Percentiles rank a stretch among this genome's conserved stretches.
Evolutionary conservation across 1,140 invertebrate genomes (phyloP).

Genomic region (Ylistrum balloti): DNA sequence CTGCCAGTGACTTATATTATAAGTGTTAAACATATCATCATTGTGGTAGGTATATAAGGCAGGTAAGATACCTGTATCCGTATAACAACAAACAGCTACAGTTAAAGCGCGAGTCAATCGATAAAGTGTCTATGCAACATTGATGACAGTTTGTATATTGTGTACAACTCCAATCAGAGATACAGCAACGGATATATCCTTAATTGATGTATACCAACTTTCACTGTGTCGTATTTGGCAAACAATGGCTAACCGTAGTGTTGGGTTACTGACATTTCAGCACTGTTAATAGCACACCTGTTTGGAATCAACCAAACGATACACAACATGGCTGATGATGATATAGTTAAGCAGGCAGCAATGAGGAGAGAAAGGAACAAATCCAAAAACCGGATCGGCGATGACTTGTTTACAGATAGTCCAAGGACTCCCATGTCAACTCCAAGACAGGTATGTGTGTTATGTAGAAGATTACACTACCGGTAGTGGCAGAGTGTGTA

Average conservation of each 20-base stretch:
- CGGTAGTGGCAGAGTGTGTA: too few relatives aligned
- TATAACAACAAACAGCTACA: background rate
- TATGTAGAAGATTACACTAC: too few relatives aligned
- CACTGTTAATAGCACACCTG: background rate
- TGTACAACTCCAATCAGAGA: background rate
- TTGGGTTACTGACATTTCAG: background rate
- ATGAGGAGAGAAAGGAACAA: conserved; percentile 30
- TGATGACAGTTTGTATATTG: background rate
- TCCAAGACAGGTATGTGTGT: background rate
- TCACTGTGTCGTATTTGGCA: background rate
- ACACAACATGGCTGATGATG: background rate
- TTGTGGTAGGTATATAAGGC: background rate
- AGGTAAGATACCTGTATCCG: background rate
- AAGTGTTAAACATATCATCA: too few relatives aligned
- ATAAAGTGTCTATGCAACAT: conserved; percentile 34
- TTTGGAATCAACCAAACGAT: background rate
- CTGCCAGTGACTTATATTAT: too few relatives aligned
- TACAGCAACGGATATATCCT: background rate
- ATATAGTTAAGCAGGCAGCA: conserved; percentile 1
- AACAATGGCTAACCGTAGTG: background rate
- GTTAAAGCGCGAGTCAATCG: background rate
- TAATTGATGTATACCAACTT: background rate
- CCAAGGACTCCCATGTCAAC: background rate
- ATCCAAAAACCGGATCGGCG: background rate
- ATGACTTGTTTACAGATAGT: background rate